These are phyloP conservation scores for Mycteria americana DNA, from an alignment of 2,797 vertebrate genomes.

Conservation along the genomic window DNA sequence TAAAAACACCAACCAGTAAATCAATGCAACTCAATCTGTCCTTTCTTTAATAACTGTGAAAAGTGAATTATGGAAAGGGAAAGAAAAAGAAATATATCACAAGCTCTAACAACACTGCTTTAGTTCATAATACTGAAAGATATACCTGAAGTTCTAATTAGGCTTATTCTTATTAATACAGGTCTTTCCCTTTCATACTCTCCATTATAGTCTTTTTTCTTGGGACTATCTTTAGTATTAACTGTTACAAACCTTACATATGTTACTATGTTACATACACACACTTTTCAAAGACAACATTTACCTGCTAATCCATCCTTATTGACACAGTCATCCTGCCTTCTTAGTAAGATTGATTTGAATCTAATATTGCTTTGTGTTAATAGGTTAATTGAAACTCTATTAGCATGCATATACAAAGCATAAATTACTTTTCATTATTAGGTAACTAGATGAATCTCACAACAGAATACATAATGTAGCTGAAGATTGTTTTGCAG, in stretches of 20 bases:
- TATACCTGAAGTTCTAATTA: background rate
- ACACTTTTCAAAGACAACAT: background rate
- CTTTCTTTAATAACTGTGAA: background rate
- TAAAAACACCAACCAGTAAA: background rate
- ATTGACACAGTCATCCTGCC: background rate
- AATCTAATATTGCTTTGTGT: background rate
- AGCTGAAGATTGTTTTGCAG: background rate
- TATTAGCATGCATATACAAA: background rate
- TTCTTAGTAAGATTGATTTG: background rate
- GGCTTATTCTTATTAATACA: conserved; percentile 22
- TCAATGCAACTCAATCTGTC: background rate
- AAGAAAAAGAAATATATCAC: background rate
- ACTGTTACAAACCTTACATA: background rate
- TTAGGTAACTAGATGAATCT: background rate
- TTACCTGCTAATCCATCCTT: background rate
- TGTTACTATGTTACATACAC: background rate
- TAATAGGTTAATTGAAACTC: background rate
- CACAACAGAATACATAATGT: background rate
- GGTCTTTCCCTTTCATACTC: background rate
- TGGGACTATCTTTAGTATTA: background rate
- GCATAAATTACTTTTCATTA: background rate
- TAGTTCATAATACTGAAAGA: background rate
- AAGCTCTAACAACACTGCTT: background rate
- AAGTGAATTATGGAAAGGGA: background rate
- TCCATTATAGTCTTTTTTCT: background rate